Evolutionary conservation across 1,140 invertebrate genomes (phyloP).

Genomic region (Scaptomyza pallida): DNA sequence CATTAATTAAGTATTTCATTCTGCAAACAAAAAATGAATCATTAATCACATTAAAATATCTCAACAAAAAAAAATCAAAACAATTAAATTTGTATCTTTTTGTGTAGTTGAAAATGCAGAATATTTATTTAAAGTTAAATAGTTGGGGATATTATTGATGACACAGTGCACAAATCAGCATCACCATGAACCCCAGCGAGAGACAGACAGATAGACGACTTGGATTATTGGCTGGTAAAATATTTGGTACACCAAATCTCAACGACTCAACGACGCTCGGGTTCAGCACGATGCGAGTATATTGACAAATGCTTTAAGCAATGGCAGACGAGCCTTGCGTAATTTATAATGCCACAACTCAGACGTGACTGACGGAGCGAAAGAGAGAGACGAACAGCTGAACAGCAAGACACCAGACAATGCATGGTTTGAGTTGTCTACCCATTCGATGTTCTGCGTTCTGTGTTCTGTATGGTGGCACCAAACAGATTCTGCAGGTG

Average conservation of each 20-base stretch:
- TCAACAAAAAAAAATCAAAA: neutral
- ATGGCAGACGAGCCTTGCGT: conserved; percentile 57
- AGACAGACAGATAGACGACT: neutral
- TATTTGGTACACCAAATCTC: conserved; percentile 62
- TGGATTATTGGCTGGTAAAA: conserved; percentile 40
- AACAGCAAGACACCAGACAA: conserved; percentile 1
- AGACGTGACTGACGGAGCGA: conserved; percentile 72
- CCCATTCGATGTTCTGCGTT: too few species aligned
- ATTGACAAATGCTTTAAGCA: conserved; percentile 70
- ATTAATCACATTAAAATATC: too few species aligned
- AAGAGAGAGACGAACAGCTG: conserved; percentile 36
- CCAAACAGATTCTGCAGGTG: conserved; percentile 70
- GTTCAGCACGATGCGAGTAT: conserved; percentile 18
- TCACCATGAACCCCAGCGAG: neutral
- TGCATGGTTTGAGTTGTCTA: neutral
- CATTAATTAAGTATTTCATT: too few species aligned
- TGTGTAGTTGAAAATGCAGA: neutral
- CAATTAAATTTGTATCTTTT: neutral
- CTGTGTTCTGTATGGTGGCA: neutral
- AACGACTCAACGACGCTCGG: conserved; percentile 29
- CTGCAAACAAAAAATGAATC: too few species aligned
- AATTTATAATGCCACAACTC: conserved; percentile 71
- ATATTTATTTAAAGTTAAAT: neutral
- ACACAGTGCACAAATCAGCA: neutral
- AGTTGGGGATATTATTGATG: neutral